Evolutionary conservation across 2,888 invertebrate genomes (phyloP).

Genomic region (Schizaphis graminum): DNA sequence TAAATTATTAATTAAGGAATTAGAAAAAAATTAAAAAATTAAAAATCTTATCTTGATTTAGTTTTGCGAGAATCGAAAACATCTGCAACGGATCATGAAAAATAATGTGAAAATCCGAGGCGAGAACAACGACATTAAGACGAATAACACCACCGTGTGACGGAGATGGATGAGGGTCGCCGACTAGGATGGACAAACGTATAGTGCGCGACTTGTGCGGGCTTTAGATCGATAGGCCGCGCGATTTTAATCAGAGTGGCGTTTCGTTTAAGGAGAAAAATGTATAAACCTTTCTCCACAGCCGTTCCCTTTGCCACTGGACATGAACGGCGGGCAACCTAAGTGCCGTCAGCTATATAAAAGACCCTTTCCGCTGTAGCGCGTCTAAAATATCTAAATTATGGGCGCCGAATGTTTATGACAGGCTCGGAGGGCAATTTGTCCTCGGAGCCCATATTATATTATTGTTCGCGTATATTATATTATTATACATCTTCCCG

Average conservation of each 20-base stretch:
- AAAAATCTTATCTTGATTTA: not conserved
- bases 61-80: not conserved
- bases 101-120: not conserved
- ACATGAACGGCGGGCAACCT: not conserved
- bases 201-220: not conserved
- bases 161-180: not conserved
- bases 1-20: not conserved
- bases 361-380: conserved; percentile 30
- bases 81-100: not conserved
- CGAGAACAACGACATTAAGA: conserved; percentile 3
- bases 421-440: conserved; percentile 54
- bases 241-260: conserved; percentile 38
- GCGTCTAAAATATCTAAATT: conserved; percentile 58
- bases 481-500: conserved; percentile 3
- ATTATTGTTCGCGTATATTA: not conserved
- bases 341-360: conserved; percentile 29
- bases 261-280: conserved; percentile 10
- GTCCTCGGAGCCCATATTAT: conserved; percentile 26
- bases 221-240: not conserved
- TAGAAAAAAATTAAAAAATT: not conserved
- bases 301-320: not conserved
- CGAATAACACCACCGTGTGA: not conserved
- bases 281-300: not conserved
- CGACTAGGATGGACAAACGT: not conserved
- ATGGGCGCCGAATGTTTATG: conserved; percentile 60